Base-by-base conservation (phyloP, 2,113 vertebrate genomes). In the Tachysurus fulvidraco region DNA sequence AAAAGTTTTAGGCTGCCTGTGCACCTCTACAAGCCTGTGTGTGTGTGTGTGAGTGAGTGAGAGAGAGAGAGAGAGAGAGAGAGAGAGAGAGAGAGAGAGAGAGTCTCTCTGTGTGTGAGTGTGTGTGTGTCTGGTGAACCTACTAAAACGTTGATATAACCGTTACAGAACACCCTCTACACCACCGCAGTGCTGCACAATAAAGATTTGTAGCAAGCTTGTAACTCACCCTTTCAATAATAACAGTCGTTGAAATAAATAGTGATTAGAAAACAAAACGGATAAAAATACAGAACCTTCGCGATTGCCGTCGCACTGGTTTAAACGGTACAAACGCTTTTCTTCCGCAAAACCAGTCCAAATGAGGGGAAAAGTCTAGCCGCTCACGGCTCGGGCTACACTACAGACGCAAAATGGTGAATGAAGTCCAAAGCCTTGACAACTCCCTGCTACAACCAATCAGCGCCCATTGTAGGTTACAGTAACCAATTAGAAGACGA, bases 401-500 rank as follows among this genome's bases (percentile, higher is more conserved):
- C 97, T 96, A 98, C 93, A 96, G 96, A 96, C 96, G 96, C 96
- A 98, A 98, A 98, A 98, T 98, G 97, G 97, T 98, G 97, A 98
- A 98, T 98, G 97, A 96, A 97, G 95, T 96, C 94, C 94, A 92
- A 94, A 97, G 94, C 94, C 94, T 94, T 94, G 94, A 95, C 96
- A 96, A 96, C 96, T 96, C 96, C 94, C 91, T 87, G 78, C 91
- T 2, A 77, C 86, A 91, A 88, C 97, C 96, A 97, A 97, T 97
- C 88, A 89, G 84, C 21, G 86, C 46, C 89, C 93, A 92, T 89
- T 92, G 93, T 94, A 91, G 91, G 88, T 87, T 91, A 94, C 90
- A 93, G 91, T 93, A 89, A 65, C 97, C 96, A 96, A 96, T 96
- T 17, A 41, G 0, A 81, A n/a, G 23, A 5, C 87, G 77, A 5